Conservation (phyloP, 2,888 invertebrate species). For the Campoplex nolae region DNA sequence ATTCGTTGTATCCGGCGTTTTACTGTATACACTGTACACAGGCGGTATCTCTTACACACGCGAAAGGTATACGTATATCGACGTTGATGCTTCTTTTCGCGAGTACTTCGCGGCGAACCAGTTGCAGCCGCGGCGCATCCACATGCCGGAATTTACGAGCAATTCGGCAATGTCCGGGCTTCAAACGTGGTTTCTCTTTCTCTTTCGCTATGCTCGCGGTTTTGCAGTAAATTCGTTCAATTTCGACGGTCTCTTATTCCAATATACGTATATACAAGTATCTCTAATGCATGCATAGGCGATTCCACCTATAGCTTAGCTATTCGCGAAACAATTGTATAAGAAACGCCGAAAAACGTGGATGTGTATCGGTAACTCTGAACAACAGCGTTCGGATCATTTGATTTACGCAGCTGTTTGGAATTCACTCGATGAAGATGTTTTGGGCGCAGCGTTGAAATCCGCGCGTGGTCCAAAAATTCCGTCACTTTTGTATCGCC, state of each 20-base stretch:
- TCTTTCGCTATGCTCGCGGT: constrained; percentile 27
- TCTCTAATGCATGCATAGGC: background rate
- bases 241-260: constrained; percentile 46
- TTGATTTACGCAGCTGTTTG: too few species aligned
- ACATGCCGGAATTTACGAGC: constrained; percentile 58
- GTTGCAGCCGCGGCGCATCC: constrained; percentile 23
- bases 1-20: constrained; percentile 43
- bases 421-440: background rate
- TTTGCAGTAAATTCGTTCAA: constrained; percentile 63
- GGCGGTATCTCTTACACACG: background rate
- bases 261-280: background rate
- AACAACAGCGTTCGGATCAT: too few species aligned
- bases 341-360: background rate
- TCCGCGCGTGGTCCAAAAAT: background rate
- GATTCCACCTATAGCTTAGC: background rate
- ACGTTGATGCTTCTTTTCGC: constrained; percentile 36
- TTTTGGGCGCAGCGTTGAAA: background rate
- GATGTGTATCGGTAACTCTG: too few species aligned
- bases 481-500: background rate
- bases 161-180: constrained; percentile 58
- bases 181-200: constrained; percentile 30
- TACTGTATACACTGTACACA: constrained; percentile 2
- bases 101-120: constrained; percentile 39
- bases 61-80: background rate
- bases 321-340: background rate